Base-by-base conservation (phyloP, 2,888 invertebrate genomes). In the Margaritifera margaritifera region DNA sequence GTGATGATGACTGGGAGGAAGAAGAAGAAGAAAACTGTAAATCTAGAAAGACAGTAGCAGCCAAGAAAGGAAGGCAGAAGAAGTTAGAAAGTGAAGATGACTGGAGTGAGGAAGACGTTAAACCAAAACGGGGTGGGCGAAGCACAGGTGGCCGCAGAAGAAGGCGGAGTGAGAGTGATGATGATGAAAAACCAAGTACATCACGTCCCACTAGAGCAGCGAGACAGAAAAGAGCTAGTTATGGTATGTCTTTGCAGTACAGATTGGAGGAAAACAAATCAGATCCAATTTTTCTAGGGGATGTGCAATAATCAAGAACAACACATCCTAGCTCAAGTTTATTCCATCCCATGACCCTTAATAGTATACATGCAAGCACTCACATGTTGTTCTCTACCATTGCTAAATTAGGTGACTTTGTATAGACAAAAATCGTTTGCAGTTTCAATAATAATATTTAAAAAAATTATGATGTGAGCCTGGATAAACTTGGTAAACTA, bases 181-280 rank as follows among this genome's bases (percentile, higher is more conserved):
- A 80, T n/a, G 74, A 73, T 55, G 60, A 63, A 24, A 71, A 74
- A 25, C 63, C 75, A 11, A 75, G 72, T 27, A 69, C 69, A 20
- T n/a, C 69, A 62, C 71, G 83, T 31, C 80, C 83, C 8, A 71
- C 79, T 5, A 74, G 85, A 58, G 81, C 80, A 54, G 85, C 84
- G 20, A 75, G 81, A 53, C 79, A 77, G 53, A 81, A 83, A 58
- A 69, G 82, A 64, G 83, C 78, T 62, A 85, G 85, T 64, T 85
- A 85, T 79, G 84, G 84, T 84, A 65, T 61, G 76, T 62, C 31
- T 53, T 42, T 42, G 42, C 42, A 42, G 11, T 42, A 42, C 11
- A 11, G 8, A 11, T 11, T 42, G 11, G 42, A 42, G 42, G 11
- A 42, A 42, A 42, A 42, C 11, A 42, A 42, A 31, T 42, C 42